Percentiles rank a stretch among this genome's conserved stretches.
phyloP scores from a whole-genome alignment of 2,113 vertebrate genomes.

The Jacana jacana region DNA sequence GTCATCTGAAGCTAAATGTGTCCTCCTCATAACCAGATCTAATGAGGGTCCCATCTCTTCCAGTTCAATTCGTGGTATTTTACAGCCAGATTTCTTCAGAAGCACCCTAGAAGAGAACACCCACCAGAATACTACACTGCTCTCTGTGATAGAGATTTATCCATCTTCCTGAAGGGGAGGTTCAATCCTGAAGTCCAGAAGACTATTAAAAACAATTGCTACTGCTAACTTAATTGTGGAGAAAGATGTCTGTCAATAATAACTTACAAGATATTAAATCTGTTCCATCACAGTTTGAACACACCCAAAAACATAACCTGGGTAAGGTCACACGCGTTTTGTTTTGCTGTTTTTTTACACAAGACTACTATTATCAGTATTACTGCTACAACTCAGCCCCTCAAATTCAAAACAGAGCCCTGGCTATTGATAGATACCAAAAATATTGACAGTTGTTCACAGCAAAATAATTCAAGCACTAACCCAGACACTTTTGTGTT shows the following conservation, averaged over 20 bases:
- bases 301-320: neutral
- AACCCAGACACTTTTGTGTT: neutral
- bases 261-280: neutral
- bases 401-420: neutral
- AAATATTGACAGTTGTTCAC: neutral
- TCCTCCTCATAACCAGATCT: slow-evolving; percentile 88
- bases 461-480: neutral
- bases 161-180: neutral
- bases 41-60: slow-evolving; percentile 95
- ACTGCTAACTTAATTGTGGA: neutral
- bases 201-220: neutral
- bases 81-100: slow-evolving; percentile 95
- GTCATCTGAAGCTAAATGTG: slow-evolving; percentile 93
- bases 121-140: neutral
- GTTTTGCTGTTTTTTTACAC: neutral
- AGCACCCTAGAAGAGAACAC: slow-evolving; percentile 75
- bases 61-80: slow-evolving; percentile 91
- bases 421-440: neutral
- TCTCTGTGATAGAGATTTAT: neutral
- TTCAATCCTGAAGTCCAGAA: neutral
- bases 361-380: neutral
- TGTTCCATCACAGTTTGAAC: neutral
- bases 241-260: neutral
- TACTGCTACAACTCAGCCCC: neutral
- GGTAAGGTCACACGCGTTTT: neutral